Percentiles rank a stretch among this genome's conserved stretches.
Conservation (phyloP, 2,888 invertebrate species). For the Ophioninae sp. region DNA sequence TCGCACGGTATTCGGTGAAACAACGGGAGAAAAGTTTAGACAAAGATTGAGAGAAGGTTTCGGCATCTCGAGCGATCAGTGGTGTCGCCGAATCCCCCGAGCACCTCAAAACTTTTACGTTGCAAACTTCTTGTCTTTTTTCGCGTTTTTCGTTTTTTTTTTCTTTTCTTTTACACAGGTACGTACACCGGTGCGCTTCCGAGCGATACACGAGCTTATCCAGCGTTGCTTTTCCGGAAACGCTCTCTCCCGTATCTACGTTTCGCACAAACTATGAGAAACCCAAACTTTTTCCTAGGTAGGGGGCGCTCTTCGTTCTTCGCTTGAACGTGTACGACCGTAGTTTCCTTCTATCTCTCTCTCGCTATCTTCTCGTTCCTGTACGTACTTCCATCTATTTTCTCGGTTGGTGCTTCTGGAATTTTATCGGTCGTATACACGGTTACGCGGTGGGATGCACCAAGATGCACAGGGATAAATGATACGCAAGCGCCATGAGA, state of each 20-base stretch:
- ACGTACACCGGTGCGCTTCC: slow-evolving; percentile 44
- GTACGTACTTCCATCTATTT: slow-evolving; percentile 40
- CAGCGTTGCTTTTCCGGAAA: slow-evolving; percentile 65
- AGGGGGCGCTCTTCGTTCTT: slow-evolving; percentile 40
- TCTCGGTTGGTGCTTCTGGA: slow-evolving; percentile 29
- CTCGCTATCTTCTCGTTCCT: slow-evolving; percentile 9
- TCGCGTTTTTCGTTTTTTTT: background rate
- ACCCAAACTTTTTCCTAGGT: slow-evolving; percentile 70
- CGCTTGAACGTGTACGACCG: slow-evolving; percentile 23
- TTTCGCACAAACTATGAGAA: slow-evolving; percentile 71
- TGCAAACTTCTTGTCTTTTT: slow-evolving; percentile 28
- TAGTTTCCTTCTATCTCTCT: background rate
- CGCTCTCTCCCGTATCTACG: slow-evolving; percentile 68
- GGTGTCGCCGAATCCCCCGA: slow-evolving; percentile 37
- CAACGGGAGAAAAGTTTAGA: slow-evolving; percentile 45
- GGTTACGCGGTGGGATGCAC: slow-evolving; percentile 38
- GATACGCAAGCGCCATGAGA: background rate
- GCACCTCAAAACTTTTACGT: slow-evolving; percentile 48
- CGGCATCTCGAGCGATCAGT: slow-evolving; percentile 28
- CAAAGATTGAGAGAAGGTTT: slow-evolving; percentile 34
- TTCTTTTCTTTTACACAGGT: slow-evolving; percentile 27
- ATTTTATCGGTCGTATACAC: slow-evolving; percentile 43
- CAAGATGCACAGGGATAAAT: slow-evolving; percentile 20
- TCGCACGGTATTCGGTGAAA: slow-evolving; percentile 3
- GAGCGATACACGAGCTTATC: slow-evolving; percentile 53